Base-by-base conservation (phyloP, 1,140 invertebrate genomes). In the Drosophila nigromelanica region DNA sequence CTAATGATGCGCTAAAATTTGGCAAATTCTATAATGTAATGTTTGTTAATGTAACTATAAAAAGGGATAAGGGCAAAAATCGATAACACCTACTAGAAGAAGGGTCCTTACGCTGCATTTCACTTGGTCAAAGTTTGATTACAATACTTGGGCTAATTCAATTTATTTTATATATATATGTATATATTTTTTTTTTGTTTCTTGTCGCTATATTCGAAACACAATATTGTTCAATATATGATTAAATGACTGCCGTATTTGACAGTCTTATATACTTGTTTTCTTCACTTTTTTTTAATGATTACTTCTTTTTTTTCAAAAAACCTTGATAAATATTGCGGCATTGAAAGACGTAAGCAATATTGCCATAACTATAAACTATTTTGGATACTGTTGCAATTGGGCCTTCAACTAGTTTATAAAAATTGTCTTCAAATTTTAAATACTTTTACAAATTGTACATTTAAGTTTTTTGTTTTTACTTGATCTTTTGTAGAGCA, bases 71-170 rank as follows among this genome's bases (percentile, higher is more conserved):
- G 71, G 71, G 51, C 48, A 74, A 78, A 85, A 54, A 79, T 79
- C 60, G 67, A 64, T 68, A 83, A 73, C 66, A 70, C 47, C 67
- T 69, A 62, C 50, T 63, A 56, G 76, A 62, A 74, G 51, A 73
- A 73, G 78, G 82, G 66, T 68, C 71, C 71, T 73, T 48, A 69
- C 15, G 52, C 72, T 43, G 58, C 18, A 39, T 58, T 74, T 87
- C 75, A 82, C 78, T 86, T 86, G 82, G 82, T 86, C 82, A 82
- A 73, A 78, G 63, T 52, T 83, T 62, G 72, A 75, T 78, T 73
- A 67, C 52, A 72, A 55, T 60, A 50, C 37, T 81, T 81, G 59
- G 75, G 55, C 71, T 59, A 67, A 21, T 51, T 56, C 48, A 37
- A 68, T 35, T 6, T n/a, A n/a, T n/a, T 27, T 30, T 15, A 18